A percentile compares a stretch with the other conserved stretches of the same genome.
Evolutionary conservation across 2,113 vertebrate genomes (phyloP).

Genomic region (Pardalotus punctatus): DNA sequence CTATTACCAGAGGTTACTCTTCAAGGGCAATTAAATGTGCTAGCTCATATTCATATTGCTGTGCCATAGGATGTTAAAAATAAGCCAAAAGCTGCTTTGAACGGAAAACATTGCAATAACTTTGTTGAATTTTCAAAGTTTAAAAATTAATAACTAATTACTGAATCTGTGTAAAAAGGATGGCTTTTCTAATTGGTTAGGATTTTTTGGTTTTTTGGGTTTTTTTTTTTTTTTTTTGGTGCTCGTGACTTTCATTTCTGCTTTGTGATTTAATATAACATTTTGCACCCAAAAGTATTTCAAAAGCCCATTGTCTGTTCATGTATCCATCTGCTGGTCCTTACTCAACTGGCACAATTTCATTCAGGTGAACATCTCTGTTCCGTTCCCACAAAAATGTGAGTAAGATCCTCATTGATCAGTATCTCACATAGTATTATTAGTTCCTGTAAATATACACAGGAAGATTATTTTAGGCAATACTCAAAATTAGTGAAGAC

Average conservation of each 20-base stretch:
- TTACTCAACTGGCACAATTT: not conserved
- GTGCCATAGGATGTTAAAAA: not conserved
- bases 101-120: not conserved
- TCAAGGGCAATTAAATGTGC: constrained; percentile 17
- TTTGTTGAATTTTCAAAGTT: not conserved
- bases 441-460: not conserved
- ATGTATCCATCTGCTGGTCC: not conserved
- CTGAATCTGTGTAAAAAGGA: not conserved
- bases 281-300: not conserved
- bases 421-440: not conserved
- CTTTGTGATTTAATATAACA: not conserved
- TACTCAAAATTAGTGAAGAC: not conserved
- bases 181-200: not conserved
- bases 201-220: not conserved
- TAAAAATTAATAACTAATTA: not conserved
- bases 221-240: not conserved
- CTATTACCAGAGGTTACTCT: not conserved
- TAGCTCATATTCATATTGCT: not conserved
- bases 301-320: not conserved
- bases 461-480: not conserved
- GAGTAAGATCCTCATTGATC: not conserved
- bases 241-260: not conserved
- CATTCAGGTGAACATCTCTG: not conserved
- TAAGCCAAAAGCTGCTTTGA: not conserved
- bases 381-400: not conserved